Base-by-base conservation (phyloP, 2,113 vertebrate species). In the Sturnus vulgaris region DNA sequence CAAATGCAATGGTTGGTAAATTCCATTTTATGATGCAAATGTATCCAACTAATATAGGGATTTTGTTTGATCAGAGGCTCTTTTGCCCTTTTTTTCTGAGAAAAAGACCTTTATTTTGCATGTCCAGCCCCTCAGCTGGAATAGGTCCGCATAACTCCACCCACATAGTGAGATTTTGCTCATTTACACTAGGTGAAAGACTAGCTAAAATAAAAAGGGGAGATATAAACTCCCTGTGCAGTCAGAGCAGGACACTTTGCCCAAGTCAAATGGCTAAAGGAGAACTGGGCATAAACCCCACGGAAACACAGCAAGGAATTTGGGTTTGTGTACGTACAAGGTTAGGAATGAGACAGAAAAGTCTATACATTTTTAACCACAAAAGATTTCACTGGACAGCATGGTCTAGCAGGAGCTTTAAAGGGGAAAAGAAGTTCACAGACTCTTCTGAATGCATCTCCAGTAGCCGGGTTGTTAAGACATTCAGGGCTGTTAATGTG, bases 391-490 rank as follows among this genome's bases (percentile, higher is more conserved):
- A 37, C 82, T 86, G 90, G 75, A 73, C 83, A 86, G 80, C 88
- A 71, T 81, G 88, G 92, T 96, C 93, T 83, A 90, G 86, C 89
- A 96, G 90, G 91, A 82, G 96, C 94, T 96, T 97, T 96, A 96
- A 96, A 97, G 91, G 95, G 83, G 92, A 92, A 97, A 96, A 95
- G 91, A 93, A 93, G 81, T 95, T 97, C 97, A 97, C 97, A 97
- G 95, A 94, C 95, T 97, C 92, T 39, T 96, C 94, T 96, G 86
- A 97, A 96, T 96, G 86, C 91, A 96, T 90, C 77, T 97, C 83
- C 96, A 94, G 95, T 92, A 95, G 96, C 73, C 68, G 95, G 90
- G 94, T 97, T 97, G 95, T 96, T 96, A 97, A 97, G 96, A 97
- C 95, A 97, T 97, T 96, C 90, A 96, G 93, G 91, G 85, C 95